Percentiles rank a stretch among this genome's conserved stretches.
phyloP scores from a whole-genome alignment of 2,888 invertebrate species.

The Mythimna ferrago region DNA sequence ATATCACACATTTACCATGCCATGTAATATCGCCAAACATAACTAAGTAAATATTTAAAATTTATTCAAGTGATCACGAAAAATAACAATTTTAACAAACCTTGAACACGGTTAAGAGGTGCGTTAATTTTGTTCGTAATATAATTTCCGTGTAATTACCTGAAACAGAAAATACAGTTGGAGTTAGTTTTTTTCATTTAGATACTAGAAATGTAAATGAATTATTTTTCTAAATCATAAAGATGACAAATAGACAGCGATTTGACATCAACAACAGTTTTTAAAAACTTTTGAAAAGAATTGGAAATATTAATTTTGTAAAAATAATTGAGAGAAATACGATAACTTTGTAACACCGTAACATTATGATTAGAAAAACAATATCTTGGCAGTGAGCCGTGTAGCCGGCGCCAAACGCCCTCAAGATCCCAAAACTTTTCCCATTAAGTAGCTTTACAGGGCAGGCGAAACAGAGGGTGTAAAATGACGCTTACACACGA shows the following conservation, averaged over 20 bases:
- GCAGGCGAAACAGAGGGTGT: constrained; percentile 64
- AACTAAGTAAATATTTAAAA: constrained; percentile 65
- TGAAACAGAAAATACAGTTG: constrained; percentile 74
- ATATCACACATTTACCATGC: constrained; percentile 38
- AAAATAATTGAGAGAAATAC: constrained; percentile 37
- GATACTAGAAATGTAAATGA: neutral
- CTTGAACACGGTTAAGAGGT: constrained; percentile 67
- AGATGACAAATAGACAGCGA: constrained; percentile 14
- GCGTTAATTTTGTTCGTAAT: constrained; percentile 57
- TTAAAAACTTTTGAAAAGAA: neutral
- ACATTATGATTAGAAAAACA: constrained; percentile 70
- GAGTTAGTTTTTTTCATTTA: constrained; percentile 25
- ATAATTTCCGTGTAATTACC: constrained; percentile 74
- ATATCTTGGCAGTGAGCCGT: constrained; percentile 71
- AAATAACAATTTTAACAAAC: constrained; percentile 70
- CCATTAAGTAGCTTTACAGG: constrained; percentile 70
- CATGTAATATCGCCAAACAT: constrained; percentile 48
- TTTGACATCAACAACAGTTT: constrained; percentile 23
- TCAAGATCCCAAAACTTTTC: constrained; percentile 74
- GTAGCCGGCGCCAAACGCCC: constrained; percentile 68
- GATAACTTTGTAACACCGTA: constrained; percentile 46
- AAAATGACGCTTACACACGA: constrained; percentile 66
- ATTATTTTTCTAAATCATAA: neutral
- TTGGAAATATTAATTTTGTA: neutral
- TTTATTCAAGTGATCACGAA: constrained; percentile 77